A percentile compares a stretch with the other conserved stretches of the same genome.
phyloP scores from a whole-genome alignment of 1,140 invertebrate species.

The Colletes latitarsis region DNA sequence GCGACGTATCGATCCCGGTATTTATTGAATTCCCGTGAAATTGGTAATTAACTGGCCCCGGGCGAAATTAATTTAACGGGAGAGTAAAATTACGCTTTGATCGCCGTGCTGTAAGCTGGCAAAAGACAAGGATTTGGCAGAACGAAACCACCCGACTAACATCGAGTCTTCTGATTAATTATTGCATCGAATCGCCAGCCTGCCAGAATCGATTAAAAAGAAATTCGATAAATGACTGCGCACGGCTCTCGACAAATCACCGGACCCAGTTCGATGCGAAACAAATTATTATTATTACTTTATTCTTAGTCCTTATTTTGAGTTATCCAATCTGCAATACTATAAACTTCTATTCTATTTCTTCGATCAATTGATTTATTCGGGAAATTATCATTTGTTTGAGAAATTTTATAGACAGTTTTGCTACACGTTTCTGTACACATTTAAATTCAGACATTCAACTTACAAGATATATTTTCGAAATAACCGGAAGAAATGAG shows the following conservation, averaged over 20 bases:
- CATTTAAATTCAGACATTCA: too few relatives aligned
- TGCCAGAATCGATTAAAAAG: neutral
- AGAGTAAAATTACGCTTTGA: slow-evolving; percentile 17
- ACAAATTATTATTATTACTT: too few relatives aligned
- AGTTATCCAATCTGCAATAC: too few relatives aligned
- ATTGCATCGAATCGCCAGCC: neutral
- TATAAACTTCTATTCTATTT: too few relatives aligned
- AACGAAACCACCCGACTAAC: neutral
- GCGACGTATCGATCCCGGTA: neutral
- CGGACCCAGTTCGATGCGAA: neutral
- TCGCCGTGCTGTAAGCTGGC: neutral
- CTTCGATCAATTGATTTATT: too few relatives aligned
- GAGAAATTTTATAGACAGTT: too few relatives aligned
- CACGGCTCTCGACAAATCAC: neutral
- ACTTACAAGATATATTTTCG: too few relatives aligned
- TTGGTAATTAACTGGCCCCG: slow-evolving; percentile 14
- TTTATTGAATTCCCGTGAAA: slow-evolving; percentile 26
- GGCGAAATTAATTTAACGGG: slow-evolving; percentile 9
- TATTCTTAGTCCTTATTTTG: too few relatives aligned
- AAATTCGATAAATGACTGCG: neutral
- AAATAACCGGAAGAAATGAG: too few relatives aligned
- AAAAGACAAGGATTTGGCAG: neutral
- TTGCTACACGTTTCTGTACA: too few relatives aligned
- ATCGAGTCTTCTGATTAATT: neutral
- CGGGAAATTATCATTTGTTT: too few relatives aligned